Percentiles rank a stretch among this genome's conserved stretches.
Conservation (phyloP, 1,140 invertebrate genomes). For the Gryon sp. region DNA sequence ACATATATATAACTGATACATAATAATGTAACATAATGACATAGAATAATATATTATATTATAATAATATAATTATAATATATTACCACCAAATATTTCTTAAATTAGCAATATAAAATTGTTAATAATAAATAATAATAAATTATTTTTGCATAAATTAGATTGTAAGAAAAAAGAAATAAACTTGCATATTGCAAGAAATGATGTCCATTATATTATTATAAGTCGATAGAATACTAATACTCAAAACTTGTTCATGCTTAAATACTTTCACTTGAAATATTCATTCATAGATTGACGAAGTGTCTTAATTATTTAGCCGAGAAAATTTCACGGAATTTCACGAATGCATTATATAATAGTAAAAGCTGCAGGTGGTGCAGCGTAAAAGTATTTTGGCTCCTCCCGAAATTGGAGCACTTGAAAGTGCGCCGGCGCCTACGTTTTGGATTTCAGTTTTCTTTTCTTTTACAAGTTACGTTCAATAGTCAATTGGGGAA, state of each 20-base stretch:
- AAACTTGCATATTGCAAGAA: no score
- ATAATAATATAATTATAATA: no score
- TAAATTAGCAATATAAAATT: no score
- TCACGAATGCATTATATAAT: neutral
- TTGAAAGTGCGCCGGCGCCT: slow-evolving; percentile 9
- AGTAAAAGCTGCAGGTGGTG: neutral
- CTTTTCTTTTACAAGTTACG: neutral
- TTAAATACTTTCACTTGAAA: slow-evolving; percentile 8
- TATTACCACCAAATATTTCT: no score
- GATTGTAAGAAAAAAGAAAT: no score
- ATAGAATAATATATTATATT: no score
- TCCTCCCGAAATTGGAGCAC: slow-evolving; percentile 2
- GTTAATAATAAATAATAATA: no score
- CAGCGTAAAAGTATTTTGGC: neutral
- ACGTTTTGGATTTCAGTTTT: slow-evolving; percentile 8
- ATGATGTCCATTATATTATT: no score
- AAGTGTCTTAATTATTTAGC: slow-evolving; percentile 9
- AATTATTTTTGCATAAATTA: no score
- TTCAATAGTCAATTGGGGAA: neutral
- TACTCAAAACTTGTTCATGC: neutral
- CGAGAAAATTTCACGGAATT: neutral
- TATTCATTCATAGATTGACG: neutral
- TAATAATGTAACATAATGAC: no score
- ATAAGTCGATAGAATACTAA: no score
- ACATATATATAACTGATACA: no score